Conservation (phyloP, 2,113 vertebrate genomes). For the Myotis lucifugus region DNA sequence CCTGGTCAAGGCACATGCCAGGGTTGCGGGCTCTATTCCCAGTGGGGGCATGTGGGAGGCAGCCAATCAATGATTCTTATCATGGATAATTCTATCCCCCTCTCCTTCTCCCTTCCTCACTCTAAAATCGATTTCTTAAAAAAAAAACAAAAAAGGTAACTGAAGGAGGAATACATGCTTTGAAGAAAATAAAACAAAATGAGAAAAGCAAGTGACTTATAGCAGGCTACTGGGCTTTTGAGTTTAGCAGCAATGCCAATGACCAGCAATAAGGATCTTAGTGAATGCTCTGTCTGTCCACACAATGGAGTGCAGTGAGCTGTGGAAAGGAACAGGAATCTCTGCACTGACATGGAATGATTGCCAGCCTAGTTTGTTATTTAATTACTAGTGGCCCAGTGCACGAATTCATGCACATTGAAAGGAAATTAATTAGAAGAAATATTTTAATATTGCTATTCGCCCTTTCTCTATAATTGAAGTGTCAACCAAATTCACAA, state of each 20-base stretch:
- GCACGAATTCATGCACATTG: too few species aligned
- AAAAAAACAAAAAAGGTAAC: too few species aligned
- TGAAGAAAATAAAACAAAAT: slow-evolving; percentile 1
- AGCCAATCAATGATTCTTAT: too few species aligned
- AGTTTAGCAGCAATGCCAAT: neutral
- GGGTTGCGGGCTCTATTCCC: too few species aligned
- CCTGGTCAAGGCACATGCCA: too few species aligned
- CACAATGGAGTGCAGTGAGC: neutral
- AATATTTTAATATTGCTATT: too few species aligned
- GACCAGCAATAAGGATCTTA: neutral
- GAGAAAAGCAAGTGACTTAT: neutral
- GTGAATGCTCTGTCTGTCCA: neutral
- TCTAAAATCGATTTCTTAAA: too few species aligned
- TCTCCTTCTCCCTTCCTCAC: neutral
- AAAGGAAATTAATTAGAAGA: too few species aligned
- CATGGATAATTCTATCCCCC: neutral
- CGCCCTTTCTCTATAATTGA: too few species aligned
- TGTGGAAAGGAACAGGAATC: neutral
- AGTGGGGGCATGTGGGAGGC: too few species aligned
- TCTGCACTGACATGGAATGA: neutral
- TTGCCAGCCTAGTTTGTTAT: neutral
- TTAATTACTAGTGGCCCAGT: neutral
- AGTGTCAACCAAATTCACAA: too few species aligned
- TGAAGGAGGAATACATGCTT: neutral
- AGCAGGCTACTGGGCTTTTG: neutral